phyloP scores from a whole-genome alignment of 2,113 vertebrate species.

The Polypterus bichir region DNA sequence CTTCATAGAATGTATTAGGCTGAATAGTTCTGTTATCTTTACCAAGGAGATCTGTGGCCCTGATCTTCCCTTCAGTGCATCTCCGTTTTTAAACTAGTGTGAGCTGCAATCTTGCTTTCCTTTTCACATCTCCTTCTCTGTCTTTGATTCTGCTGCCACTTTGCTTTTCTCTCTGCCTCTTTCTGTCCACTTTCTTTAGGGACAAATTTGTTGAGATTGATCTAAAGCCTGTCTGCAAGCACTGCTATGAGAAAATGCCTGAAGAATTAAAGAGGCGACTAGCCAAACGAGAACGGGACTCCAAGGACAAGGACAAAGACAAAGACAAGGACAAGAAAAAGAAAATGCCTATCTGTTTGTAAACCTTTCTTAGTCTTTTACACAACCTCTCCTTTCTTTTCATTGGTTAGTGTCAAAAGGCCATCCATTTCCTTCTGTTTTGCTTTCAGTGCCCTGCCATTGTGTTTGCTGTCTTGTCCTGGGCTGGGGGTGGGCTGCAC shows the following conservation, averaged over 20 bases:
- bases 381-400: slow-evolving; percentile 43
- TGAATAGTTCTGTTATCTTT: too few relatives aligned
- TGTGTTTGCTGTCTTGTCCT: neutral
- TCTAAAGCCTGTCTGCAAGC: slow-evolving; percentile 94
- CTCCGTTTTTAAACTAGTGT: too few relatives aligned
- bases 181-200: slow-evolving; percentile 51
- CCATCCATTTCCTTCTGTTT: slow-evolving; percentile 19
- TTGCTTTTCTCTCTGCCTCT: slow-evolving; percentile 33
- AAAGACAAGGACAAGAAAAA: slow-evolving; percentile 60
- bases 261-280: slow-evolving; percentile 88
- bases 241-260: slow-evolving; percentile 92
- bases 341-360: slow-evolving; percentile 88
- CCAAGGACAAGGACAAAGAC: slow-evolving; percentile 66
- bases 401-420: slow-evolving; percentile 65
- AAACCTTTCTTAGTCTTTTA: slow-evolving; percentile 49
- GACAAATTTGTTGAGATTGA: slow-evolving; percentile 98
- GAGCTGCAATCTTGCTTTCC: slow-evolving; percentile 15
- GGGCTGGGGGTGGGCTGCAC: slow-evolving; percentile 9
- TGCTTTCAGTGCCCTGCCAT: neutral
- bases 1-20: too few relatives aligned
- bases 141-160: slow-evolving; percentile 12
- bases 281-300: slow-evolving; percentile 77
- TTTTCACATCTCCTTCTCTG: slow-evolving; percentile 33
- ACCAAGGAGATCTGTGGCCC: too few relatives aligned
- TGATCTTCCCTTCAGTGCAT: too few relatives aligned